phyloP scores from a whole-genome alignment of 64 coral and sea anemone genomes.

The Exaiptasia diaphana region DNA sequence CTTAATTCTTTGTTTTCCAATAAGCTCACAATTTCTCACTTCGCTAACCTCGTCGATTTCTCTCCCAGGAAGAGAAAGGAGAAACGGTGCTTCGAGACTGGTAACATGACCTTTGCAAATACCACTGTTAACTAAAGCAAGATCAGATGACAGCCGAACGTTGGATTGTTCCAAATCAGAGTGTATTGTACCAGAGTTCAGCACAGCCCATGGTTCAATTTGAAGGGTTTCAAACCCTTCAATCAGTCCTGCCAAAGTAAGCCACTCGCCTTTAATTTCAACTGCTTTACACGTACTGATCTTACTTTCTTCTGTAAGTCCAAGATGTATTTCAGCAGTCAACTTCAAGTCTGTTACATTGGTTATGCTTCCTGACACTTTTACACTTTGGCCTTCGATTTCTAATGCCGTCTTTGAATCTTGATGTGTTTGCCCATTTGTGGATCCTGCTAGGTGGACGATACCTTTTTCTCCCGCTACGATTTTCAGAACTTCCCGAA shows the following conservation, averaged over 20 bases:
- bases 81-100: constrained; percentile 47
- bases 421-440: neutral
- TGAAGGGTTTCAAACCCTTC: constrained; percentile 27
- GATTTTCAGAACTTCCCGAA: constrained; percentile 12
- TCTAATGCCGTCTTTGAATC: constrained; percentile 19
- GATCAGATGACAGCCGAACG: constrained; percentile 30
- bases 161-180: constrained; percentile 6
- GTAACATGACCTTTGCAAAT: constrained; percentile 45
- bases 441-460: constrained; percentile 19
- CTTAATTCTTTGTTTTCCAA: constrained; percentile 22
- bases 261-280: constrained; percentile 61
- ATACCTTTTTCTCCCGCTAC: neutral
- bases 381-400: constrained; percentile 19
- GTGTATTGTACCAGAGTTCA: constrained; percentile 61
- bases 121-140: constrained; percentile 58
- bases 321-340: constrained; percentile 18
- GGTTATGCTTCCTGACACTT: constrained; percentile 22
- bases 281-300: constrained; percentile 45
- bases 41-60: constrained; percentile 40
- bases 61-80: constrained; percentile 43
- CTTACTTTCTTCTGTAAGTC: constrained; percentile 20
- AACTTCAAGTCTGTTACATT: constrained; percentile 23
- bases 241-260: constrained; percentile 49
- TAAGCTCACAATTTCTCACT: constrained; percentile 25
- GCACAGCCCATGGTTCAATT: constrained; percentile 55